phyloP scores from a whole-genome alignment of 2,113 vertebrate genomes.

The Panthera uncia region DNA sequence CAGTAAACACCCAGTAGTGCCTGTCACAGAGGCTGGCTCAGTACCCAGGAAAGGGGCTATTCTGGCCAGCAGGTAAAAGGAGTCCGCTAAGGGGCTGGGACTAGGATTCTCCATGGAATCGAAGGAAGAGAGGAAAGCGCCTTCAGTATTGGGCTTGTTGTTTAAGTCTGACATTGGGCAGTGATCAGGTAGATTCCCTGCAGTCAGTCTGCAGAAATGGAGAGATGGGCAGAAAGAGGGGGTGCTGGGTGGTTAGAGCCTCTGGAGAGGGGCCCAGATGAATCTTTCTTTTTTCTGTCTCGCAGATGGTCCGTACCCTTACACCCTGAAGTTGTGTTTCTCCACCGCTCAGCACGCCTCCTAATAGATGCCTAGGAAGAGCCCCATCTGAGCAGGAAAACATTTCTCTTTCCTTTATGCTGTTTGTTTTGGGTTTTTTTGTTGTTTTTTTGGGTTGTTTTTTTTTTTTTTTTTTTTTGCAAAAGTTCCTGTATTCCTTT shows the following conservation, averaged over 20 bases:
- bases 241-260: fast-evolving
- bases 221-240: background rate
- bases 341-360: conserved; percentile 94
- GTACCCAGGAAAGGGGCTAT: background rate
- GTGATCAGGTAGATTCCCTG: background rate
- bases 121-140: too few relatives aligned
- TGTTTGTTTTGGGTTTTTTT: background rate
- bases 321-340: conserved; percentile 96
- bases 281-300: background rate
- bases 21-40: background rate
- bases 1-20: background rate
- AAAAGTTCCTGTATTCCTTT: conserved; percentile 47
- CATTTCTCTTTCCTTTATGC: conserved; percentile 58
- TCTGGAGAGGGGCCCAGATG: too few relatives aligned
- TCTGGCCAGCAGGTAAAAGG: background rate
- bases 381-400: conserved; percentile 63
- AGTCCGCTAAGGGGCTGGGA: background rate
- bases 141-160: background rate
- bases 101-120: background rate
- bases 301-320: conserved; percentile 93
- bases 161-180: background rate
- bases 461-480: background rate
- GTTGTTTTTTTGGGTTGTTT: background rate
- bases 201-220: background rate
- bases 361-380: conserved; percentile 80